Conservation (phyloP, 2,113 vertebrate genomes). For the Zosterops borbonicus region DNA sequence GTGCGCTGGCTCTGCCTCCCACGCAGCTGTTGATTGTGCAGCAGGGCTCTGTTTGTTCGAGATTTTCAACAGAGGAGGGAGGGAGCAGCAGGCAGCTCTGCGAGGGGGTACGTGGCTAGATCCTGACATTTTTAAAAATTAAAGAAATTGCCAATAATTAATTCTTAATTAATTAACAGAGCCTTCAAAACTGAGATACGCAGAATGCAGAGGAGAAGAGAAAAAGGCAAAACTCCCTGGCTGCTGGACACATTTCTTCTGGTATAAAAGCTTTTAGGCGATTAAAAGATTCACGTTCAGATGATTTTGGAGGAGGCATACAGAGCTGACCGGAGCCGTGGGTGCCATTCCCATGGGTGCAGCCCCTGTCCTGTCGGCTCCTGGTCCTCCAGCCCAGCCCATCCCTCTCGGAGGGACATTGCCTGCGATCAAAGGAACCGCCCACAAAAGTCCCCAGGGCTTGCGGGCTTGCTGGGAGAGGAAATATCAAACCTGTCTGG, state of each 20-base stretch:
- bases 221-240: background rate
- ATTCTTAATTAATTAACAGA: conserved; percentile 12
- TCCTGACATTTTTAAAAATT: background rate
- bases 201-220: background rate
- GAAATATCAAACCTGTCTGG: background rate
- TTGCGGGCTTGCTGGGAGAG: background rate
- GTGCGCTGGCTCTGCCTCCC: background rate
- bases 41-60: background rate
- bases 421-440: background rate
- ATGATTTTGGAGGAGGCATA: background rate
- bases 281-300: background rate
- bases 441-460: background rate
- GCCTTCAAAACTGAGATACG: background rate
- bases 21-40: conserved; percentile 21
- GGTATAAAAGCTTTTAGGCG: background rate
- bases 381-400: background rate
- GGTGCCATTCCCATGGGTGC: background rate
- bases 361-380: background rate
- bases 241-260: background rate
- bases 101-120: fast-evolving
- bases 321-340: background rate
- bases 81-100: background rate
- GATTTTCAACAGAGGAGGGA: background rate
- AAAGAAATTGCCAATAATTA: background rate
- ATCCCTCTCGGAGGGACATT: background rate